Evolutionary conservation across 2,797 vertebrate species (phyloP), one percentile per base, ranked within the genome.

Genomic region (Huso huso): DNA sequence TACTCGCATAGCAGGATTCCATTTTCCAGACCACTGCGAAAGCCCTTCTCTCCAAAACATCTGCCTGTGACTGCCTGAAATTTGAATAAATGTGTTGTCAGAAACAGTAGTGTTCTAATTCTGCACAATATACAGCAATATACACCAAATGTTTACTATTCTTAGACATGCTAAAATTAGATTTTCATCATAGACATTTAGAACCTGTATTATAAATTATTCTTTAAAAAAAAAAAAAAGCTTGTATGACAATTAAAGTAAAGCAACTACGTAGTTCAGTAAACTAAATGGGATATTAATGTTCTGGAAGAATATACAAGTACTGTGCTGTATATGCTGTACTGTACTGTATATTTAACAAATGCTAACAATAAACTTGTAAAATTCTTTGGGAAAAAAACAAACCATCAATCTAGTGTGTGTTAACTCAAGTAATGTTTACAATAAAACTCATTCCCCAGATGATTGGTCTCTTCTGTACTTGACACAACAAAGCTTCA

Each of bases 1-100:
- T 87, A 99, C 97, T 99, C 95, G 89, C 97, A 99, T 12, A 99
- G 88, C 77, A 98, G 90, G 74, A 97, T 93, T 71, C 97, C 96
- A 6, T 96, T 97, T 86, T 98, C 94, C 81, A 99, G 81, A 49
- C 90, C 93, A 0, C 86, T 87, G 76, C 94, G 87, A 82, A 99
- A 96, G 75, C 97, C 92, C 71, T 88, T 94, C 71, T 95, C 94
- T 70, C 92, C 94, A 76, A 98, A 95, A 81, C 87, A 91, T 85
- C 95, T 87, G 73, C 96, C 94, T 0, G 96, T 99, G 72, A 93
- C 95, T 76, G 94, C 93, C 96, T 99, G 77, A 2, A 80, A 74
- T 73, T 37, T 61, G 57, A 72, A 73, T 2, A 64, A 78, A 37
- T 37, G 23, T 15, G 13, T 23, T 37, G 13, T 58, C 12, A 58